A percentile compares a stretch with the other conserved stretches of the same genome.
Evolutionary conservation across 1,140 invertebrate genomes (phyloP).

Genomic region (Drosophila bipectinata): DNA sequence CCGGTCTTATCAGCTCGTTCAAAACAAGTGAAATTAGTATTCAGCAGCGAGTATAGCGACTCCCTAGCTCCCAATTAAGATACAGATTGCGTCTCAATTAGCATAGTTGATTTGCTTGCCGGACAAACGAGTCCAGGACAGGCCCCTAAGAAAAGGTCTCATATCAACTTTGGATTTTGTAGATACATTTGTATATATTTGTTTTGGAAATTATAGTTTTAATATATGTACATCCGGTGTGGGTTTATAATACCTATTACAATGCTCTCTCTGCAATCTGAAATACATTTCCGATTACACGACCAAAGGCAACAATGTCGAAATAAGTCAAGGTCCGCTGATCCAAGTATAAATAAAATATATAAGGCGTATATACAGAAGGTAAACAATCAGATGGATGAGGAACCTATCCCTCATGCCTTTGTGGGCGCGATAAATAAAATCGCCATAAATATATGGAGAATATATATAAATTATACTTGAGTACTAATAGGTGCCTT

Average conservation of each 20-base stretch:
- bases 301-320: conserved; percentile 16
- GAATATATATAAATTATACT: conserved; percentile 20
- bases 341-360: conserved; percentile 1
- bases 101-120: conserved; percentile 35
- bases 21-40: conserved; percentile 50
- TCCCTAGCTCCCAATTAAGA: conserved; percentile 39
- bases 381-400: conserved; percentile 45
- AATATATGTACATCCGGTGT: too few relatives aligned
- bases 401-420: conserved; percentile 14
- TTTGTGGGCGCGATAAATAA: conserved; percentile 33
- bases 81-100: conserved; percentile 51
- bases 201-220: too few relatives aligned
- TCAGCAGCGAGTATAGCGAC: conserved; percentile 9
- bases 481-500: conserved; percentile 18
- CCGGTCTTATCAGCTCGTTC: conserved; percentile 19
- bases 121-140: conserved; percentile 25
- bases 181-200: neutral
- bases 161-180: neutral
- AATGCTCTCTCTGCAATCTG: neutral
- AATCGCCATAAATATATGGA: neutral
- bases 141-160: conserved; percentile 22
- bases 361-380: conserved; percentile 19
- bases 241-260: neutral
- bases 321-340: conserved; percentile 62
- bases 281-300: conserved; percentile 4